A percentile compares a stretch with the other conserved stretches of the same genome.
Evolutionary conservation across 2,113 vertebrate genomes (phyloP).

Genomic region (Erpornis zantholeuca): DNA sequence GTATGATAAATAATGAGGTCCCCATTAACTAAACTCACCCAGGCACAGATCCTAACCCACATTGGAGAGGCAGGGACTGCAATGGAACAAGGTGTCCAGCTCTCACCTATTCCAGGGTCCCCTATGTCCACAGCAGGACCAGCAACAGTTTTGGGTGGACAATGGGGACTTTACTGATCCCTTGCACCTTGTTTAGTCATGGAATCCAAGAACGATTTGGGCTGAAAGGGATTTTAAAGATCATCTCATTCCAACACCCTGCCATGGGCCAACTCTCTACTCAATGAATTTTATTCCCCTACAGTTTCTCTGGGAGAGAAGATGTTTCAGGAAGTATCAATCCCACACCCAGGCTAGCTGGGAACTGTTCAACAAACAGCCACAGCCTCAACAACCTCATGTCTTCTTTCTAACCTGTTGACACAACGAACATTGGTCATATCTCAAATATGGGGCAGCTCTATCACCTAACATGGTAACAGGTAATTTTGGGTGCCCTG

Average conservation of each 20-base stretch:
- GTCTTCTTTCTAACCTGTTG: not conserved
- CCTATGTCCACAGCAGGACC: rapidly evolving
- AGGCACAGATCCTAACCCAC: not conserved
- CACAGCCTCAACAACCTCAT: not conserved
- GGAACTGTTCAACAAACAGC: not conserved
- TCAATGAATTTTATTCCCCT: not conserved
- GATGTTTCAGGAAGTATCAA: rapidly evolving
- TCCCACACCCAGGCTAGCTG: not conserved
- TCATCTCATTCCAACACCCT: not conserved
- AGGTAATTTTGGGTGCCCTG: not conserved
- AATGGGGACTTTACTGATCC: not conserved
- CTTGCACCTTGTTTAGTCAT: not conserved
- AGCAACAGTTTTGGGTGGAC: too few relatives aligned
- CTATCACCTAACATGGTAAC: not conserved
- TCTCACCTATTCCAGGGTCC: not conserved
- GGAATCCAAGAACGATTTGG: not conserved
- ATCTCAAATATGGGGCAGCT: not conserved
- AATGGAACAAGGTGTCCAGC: rapidly evolving
- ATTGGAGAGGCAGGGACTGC: not conserved
- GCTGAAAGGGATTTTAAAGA: not conserved
- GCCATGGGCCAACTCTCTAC: not conserved
- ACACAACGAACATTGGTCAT: rapidly evolving
- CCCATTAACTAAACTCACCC: not conserved
- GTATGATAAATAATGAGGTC: not conserved
- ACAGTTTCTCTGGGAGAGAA: not conserved